Conservation (phyloP, 2,888 invertebrate species). For the Nephrotoma appendiculata region DNA sequence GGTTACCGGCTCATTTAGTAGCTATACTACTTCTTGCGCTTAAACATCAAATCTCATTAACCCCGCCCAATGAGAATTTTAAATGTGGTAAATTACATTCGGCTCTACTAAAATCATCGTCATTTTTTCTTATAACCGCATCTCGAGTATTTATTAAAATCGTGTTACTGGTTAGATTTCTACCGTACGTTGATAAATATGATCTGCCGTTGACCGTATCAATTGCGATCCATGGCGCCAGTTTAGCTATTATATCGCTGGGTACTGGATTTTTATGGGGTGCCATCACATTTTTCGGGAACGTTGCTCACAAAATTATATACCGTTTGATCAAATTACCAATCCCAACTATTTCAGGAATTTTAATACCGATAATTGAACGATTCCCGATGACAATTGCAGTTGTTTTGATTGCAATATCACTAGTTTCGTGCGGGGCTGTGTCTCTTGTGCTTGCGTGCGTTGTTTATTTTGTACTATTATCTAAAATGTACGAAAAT, state of each 20-base stretch:
- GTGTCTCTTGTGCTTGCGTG: slow-evolving; percentile 50
- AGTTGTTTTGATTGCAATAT: slow-evolving; percentile 44
- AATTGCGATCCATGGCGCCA: slow-evolving; percentile 45
- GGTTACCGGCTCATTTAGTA: slow-evolving; percentile 49
- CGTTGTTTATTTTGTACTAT: slow-evolving; percentile 51
- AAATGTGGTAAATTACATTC: slow-evolving; percentile 39
- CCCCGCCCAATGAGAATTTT: slow-evolving; percentile 22
- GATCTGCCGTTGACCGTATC: slow-evolving; percentile 34
- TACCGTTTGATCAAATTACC: slow-evolving; percentile 36
- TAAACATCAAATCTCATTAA: slow-evolving; percentile 35
- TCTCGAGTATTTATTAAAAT: slow-evolving; percentile 17
- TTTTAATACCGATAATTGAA: slow-evolving; percentile 46
- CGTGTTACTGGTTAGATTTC: slow-evolving; percentile 11
- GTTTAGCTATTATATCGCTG: slow-evolving; percentile 43
- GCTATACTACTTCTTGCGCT: slow-evolving; percentile 47
- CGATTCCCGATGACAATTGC: slow-evolving; percentile 54
- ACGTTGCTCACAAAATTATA: slow-evolving; percentile 39
- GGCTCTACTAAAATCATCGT: slow-evolving; percentile 42
- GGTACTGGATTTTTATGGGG: slow-evolving; percentile 37
- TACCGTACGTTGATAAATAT: slow-evolving; percentile 17
- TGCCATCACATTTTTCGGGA: slow-evolving; percentile 50
- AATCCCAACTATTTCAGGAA: slow-evolving; percentile 22
- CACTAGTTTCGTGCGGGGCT: slow-evolving; percentile 57
- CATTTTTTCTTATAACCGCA: slow-evolving; percentile 26
- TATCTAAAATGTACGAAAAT: slow-evolving; percentile 53